Evolutionary conservation across 1,140 invertebrate genomes (phyloP).

Genomic region (Geopemphigus sp.): DNA sequence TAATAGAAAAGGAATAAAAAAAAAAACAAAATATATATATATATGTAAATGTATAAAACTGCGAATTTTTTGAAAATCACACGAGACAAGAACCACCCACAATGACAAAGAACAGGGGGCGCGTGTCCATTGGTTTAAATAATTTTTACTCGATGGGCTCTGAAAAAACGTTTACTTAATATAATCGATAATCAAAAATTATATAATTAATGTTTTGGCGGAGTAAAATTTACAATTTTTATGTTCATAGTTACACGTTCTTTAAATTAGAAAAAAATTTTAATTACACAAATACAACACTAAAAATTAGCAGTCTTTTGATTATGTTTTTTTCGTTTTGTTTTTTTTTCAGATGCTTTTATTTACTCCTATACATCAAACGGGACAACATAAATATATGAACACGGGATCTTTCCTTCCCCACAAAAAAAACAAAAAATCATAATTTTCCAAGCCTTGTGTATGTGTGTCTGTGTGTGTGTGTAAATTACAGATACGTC

Average conservation of each 20-base stretch:
- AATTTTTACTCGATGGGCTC: not conserved
- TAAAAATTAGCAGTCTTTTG: constrained; percentile 47
- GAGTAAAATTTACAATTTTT: constrained; percentile 16
- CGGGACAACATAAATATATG: constrained; percentile 5
- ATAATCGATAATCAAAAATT: not conserved
- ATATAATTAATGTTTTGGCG: not conserved
- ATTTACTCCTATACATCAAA: not conserved
- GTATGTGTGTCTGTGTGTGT: not conserved
- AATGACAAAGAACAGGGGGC: not conserved
- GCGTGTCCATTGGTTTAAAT: too few species aligned
- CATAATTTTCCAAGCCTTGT: not conserved
- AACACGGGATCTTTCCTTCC: too few species aligned
- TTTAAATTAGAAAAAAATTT: constrained; percentile 19
- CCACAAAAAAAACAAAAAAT: too few species aligned
- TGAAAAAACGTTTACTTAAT: not conserved
- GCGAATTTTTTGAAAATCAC: constrained; percentile 31
- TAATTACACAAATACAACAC: constrained; percentile 36
- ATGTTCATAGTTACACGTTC: constrained; percentile 28
- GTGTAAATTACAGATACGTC: too few species aligned
- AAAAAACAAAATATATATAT: too few species aligned
- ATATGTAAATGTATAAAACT: constrained; percentile 43
- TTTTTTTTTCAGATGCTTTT: constrained; percentile 22
- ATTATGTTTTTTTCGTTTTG: not conserved
- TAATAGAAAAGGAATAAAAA: not conserved
- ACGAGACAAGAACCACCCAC: not conserved